Percentiles rank a stretch among this genome's conserved stretches.
These are phyloP conservation scores for Rhinichthys osculus DNA, from an alignment of 2,797 vertebrate genomes.

Conservation along the genomic window DNA sequence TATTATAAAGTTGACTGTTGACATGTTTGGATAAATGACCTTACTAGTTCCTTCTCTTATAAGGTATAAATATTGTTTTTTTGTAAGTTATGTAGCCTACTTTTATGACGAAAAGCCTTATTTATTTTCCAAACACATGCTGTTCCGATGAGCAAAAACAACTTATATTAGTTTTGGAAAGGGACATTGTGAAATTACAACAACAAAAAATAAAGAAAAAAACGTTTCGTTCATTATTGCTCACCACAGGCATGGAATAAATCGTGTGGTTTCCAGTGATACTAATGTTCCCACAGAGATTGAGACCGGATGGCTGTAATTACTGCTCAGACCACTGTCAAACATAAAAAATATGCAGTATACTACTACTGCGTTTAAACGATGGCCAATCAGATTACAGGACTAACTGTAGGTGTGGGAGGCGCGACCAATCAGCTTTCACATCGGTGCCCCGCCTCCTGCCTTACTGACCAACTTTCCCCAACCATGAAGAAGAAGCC, in stretches of 20 bases:
- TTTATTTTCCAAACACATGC: background rate
- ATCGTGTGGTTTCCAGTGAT: constrained; percentile 3
- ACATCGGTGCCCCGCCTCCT: constrained; percentile 37
- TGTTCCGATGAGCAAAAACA: background rate
- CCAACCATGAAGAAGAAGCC: background rate
- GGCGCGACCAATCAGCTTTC: constrained; percentile 58
- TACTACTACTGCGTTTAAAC: background rate
- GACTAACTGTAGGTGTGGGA: constrained; percentile 1
- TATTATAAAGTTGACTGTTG: background rate
- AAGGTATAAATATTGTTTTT: background rate
- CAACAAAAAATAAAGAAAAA: background rate
- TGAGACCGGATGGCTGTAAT: constrained; percentile 6
- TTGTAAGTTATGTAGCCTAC: background rate
- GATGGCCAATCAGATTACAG: constrained; percentile 34
- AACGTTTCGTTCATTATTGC: background rate
- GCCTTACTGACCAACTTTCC: constrained; percentile 37
- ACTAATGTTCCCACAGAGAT: constrained; percentile 1
- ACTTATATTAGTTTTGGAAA: background rate
- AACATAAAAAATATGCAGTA: background rate
- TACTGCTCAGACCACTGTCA: background rate
- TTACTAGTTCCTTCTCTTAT: background rate
- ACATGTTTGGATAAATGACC: background rate
- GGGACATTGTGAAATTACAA: background rate
- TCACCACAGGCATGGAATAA: background rate
- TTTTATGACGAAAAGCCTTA: background rate